These are phyloP conservation scores for Palythoa grandiflora DNA, from an alignment of 92 coral and sea anemone species.

Conservation along the genomic window DNA sequence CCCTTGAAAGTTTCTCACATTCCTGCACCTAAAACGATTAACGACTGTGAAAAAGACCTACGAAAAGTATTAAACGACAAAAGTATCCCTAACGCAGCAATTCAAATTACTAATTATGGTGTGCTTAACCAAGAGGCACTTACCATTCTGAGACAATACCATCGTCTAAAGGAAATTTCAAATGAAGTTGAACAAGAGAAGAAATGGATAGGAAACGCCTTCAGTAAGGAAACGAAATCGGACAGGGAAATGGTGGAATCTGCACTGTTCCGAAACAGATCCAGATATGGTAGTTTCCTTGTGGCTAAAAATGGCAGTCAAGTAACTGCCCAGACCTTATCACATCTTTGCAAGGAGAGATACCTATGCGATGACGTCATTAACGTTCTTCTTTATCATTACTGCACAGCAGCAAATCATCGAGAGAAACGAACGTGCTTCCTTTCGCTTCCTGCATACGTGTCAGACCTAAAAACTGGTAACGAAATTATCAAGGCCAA, in stretches of 20 bases:
- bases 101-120: no score
- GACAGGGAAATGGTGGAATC: conserved; percentile 12
- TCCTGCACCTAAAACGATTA: neutral
- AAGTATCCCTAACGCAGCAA: no score
- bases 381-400: conserved; percentile 41
- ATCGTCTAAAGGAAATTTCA: conserved; percentile 21
- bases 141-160: conserved; percentile 32
- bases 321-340: conserved; percentile 44
- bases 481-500: conserved; percentile 30
- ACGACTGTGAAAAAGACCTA: no score
- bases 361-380: conserved; percentile 51
- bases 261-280: conserved; percentile 42
- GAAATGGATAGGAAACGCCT: conserved; percentile 54
- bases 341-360: conserved; percentile 53
- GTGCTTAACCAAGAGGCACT: neutral
- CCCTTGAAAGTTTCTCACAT: conserved; percentile 6
- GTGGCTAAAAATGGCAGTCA: conserved; percentile 34
- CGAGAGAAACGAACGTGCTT: conserved; percentile 36
- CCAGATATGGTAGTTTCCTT: conserved; percentile 14
- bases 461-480: neutral
- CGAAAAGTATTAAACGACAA: no score
- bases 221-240: neutral
- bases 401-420: conserved; percentile 51
- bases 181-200: conserved; percentile 46
- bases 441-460: conserved; percentile 30